Conservation (phyloP, 2,113 vertebrate genomes). For the Merops nubicus region DNA sequence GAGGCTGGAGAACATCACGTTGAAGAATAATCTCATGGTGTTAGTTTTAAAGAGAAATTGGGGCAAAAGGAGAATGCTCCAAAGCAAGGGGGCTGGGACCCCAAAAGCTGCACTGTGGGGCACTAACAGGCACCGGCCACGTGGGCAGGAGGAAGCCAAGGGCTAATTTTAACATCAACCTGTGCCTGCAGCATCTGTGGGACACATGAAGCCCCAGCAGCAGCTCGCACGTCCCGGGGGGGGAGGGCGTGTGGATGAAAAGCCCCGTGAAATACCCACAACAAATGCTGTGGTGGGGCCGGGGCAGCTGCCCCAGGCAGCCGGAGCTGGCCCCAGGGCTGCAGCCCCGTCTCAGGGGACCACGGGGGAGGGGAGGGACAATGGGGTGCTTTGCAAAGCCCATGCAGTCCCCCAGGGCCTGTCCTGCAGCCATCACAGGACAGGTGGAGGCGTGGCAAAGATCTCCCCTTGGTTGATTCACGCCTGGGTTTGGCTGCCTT, state of each 20-base stretch:
- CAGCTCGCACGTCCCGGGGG: background rate
- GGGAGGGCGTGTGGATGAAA: rapidly evolving
- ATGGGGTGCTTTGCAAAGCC: background rate
- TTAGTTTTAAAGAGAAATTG: rapidly evolving
- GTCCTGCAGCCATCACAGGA: rapidly evolving
- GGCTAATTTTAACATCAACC: slow-evolving; percentile 26
- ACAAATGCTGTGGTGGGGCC: background rate
- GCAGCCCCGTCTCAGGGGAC: background rate
- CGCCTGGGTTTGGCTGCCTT: rapidly evolving
- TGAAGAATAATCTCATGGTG: rapidly evolving
- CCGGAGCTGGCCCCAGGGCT: too few species aligned
- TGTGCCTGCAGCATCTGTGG: background rate
- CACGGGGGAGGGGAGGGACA: rapidly evolving
- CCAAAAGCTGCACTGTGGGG: background rate
- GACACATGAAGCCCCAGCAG: background rate
- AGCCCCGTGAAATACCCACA: background rate
- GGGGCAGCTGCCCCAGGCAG: too few species aligned
- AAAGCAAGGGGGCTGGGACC: too few species aligned
- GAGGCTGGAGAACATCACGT: too few species aligned
- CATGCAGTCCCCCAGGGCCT: rapidly evolving
- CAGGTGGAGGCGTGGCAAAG: rapidly evolving
- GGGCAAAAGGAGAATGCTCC: background rate
- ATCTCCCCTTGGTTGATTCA: background rate
- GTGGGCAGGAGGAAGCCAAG: background rate
- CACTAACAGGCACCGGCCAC: rapidly evolving